phyloP scores from a whole-genome alignment of 1,140 invertebrate genomes.

The Trypoxylus dichotomus region DNA sequence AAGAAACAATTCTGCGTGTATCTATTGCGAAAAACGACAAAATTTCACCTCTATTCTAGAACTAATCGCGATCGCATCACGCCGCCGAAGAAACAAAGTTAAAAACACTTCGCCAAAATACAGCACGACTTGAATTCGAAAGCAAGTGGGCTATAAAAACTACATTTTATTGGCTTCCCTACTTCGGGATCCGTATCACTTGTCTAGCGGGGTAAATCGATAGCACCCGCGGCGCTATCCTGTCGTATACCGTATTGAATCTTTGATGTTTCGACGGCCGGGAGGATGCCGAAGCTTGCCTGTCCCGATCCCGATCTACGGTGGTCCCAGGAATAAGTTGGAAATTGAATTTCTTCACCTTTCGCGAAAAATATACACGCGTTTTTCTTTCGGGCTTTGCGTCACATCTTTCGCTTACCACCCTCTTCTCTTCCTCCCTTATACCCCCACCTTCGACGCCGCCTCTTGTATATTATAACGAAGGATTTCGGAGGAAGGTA shows the following conservation, averaged over 20 bases:
- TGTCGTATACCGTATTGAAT: background rate
- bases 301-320: background rate
- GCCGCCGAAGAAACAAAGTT: background rate
- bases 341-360: background rate
- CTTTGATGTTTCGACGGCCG: background rate
- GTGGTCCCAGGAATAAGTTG: background rate
- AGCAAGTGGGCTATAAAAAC: constrained; percentile 6
- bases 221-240: background rate
- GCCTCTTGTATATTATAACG: background rate
- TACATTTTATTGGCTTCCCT: background rate
- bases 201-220: background rate
- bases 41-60: no score
- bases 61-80: no score
- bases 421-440: no score
- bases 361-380: background rate
- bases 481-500: background rate
- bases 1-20: no score
- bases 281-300: background rate
- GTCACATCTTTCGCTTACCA: no score
- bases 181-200: background rate
- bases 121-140: background rate
- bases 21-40: no score
- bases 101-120: background rate
- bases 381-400: no score
- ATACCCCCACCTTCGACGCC: no score